Base-by-base conservation (phyloP, 2,797 vertebrate genomes). In the Aldrovandia affinis region DNA sequence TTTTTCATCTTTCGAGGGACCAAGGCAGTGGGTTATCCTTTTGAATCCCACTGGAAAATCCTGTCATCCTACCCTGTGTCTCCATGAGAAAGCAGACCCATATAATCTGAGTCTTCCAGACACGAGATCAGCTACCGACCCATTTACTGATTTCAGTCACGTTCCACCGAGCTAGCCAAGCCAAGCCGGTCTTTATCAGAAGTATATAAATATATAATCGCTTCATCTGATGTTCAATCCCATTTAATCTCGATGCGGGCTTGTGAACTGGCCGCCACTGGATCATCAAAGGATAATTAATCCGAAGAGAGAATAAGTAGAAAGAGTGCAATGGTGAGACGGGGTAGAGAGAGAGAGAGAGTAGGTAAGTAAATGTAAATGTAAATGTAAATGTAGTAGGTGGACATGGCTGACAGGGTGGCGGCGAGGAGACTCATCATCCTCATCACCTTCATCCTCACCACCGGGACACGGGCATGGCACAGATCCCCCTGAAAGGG, bases 251-350 rank as follows among this genome's bases (percentile, higher is more conserved):
- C 1, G 42, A 90, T 87, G 88, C 88, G 87, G 54, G 63, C 85
- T 83, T 78, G 42, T 55, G 12, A 33, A 47, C 78, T 52, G 89
- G 85, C 86, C 90, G 80, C 87, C 89, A 89, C 89, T 89, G 89
- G 86, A 88, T 92, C 83, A 90, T 89, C 87, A 81, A 84, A 88
- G 87, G 85, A 85, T 89, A 89, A 84, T 89, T 91, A 94, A 94
- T 93, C 91, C 86, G 65, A 75, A 86, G 86, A 88, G 79, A 6
- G 15, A 47, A 12, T 50, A 50, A 50, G 12, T 14, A 39, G 47
- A 50, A 30, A 75, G 20, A 36, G 70, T 18, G 30, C 33, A 30
- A 18, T 18, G 70, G 70, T 18, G 39, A 10, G 25, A 6, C 2
- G 39, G 6, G 9, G 9, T 22, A 68, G 77, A 65, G 78, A 42